Evolutionary conservation across 1,140 invertebrate genomes (phyloP).

Genomic region (Aplysia californica): DNA sequence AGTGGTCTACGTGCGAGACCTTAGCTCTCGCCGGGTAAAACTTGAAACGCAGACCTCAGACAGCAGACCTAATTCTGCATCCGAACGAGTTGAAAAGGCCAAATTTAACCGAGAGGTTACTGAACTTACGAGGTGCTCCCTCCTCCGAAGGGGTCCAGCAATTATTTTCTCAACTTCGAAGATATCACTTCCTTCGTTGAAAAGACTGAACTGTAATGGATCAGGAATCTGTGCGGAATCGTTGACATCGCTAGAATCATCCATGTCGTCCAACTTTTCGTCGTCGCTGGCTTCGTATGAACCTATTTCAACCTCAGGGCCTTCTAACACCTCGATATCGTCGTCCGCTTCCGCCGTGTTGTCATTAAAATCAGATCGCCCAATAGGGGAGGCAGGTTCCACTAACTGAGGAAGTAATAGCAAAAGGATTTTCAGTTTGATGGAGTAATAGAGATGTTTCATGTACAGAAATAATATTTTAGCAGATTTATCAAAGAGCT

Average conservation of each 20-base stretch:
- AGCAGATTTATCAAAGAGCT: not conserved
- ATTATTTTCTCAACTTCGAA: slow-evolving; percentile 25
- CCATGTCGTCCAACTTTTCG: not conserved
- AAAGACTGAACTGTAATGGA: too few relatives aligned
- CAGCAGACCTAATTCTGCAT: too few relatives aligned
- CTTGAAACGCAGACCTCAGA: too few relatives aligned
- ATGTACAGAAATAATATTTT: not conserved
- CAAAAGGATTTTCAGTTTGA: not conserved
- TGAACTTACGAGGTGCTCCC: slow-evolving; percentile 25
- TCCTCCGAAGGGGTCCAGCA: slow-evolving; percentile 16
- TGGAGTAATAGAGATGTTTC: not conserved
- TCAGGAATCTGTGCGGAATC: too few relatives aligned
- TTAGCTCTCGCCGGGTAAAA: too few relatives aligned
- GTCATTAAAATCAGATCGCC: slow-evolving; percentile 21
- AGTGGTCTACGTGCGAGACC: too few relatives aligned
- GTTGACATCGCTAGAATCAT: too few relatives aligned
- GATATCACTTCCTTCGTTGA: too few relatives aligned
- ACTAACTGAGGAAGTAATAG: not conserved
- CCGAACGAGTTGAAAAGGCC: too few relatives aligned
- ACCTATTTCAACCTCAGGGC: slow-evolving; percentile 16
- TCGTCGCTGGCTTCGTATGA: not conserved
- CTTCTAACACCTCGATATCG: slow-evolving; percentile 19
- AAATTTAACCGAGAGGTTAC: too few relatives aligned
- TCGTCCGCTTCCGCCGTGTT: slow-evolving; percentile 22
- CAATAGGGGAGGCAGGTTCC: slow-evolving; percentile 3